phyloP scores from a whole-genome alignment of 1,140 invertebrate species.

The Argopecten irradians region DNA sequence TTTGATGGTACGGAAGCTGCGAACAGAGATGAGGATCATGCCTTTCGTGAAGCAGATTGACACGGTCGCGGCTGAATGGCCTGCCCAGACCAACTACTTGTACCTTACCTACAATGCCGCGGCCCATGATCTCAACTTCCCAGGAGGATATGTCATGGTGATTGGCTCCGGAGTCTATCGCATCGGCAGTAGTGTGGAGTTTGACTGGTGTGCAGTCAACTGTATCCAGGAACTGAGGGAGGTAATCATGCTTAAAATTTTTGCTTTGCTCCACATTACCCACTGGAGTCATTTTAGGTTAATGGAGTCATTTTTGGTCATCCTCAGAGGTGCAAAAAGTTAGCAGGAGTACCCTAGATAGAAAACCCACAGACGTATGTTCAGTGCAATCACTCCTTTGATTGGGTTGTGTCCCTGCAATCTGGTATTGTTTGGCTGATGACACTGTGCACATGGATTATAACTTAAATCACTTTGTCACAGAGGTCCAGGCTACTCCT shows the following conservation, averaged over 20 bases:
- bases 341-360: too few relatives aligned
- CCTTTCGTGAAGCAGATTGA: slow-evolving; percentile 99
- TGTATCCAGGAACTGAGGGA: slow-evolving; percentile 94
- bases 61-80: slow-evolving; percentile 99
- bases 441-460: too few relatives aligned
- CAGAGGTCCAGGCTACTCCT: too few relatives aligned
- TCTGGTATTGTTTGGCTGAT: too few relatives aligned
- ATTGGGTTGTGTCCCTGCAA: too few relatives aligned
- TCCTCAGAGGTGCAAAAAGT: too few relatives aligned
- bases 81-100: slow-evolving; percentile 97
- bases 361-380: too few relatives aligned
- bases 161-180: slow-evolving; percentile 97
- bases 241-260: slow-evolving; percentile 74
- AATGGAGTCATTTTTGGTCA: too few relatives aligned
- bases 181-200: slow-evolving; percentile 99
- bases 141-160: slow-evolving; percentile 84
- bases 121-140: slow-evolving; percentile 91
- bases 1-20: slow-evolving; percentile 75
- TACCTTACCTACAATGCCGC: slow-evolving; percentile 97
- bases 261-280: too few relatives aligned
- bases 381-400: too few relatives aligned
- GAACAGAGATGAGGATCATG: slow-evolving; percentile 79
- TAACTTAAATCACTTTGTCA: too few relatives aligned
- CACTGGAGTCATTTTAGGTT: too few relatives aligned
- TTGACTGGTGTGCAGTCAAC: slow-evolving; percentile 99